Percentiles rank a stretch among this genome's conserved stretches.
Evolutionary conservation across 2,888 invertebrate species (phyloP).

Genomic region (Crepidodera aurea): DNA sequence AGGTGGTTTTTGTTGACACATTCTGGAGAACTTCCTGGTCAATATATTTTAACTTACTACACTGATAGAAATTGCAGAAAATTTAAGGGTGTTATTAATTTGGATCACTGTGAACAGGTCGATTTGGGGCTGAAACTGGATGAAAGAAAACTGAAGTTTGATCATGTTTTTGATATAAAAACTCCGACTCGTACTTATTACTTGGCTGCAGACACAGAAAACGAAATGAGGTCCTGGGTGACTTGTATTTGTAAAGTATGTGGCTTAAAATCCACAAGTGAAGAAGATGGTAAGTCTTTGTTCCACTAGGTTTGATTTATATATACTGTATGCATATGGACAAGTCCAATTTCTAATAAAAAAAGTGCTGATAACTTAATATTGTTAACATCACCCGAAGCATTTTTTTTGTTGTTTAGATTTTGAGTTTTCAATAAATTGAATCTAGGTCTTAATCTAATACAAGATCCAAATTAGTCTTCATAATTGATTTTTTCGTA

Average conservation of each 20-base stretch:
- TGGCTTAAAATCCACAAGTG: constrained; percentile 75
- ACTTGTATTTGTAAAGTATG: constrained; percentile 93
- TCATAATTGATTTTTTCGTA: too few relatives aligned
- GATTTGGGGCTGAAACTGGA: constrained; percentile 88
- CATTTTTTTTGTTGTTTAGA: too few relatives aligned
- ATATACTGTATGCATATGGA: too few relatives aligned
- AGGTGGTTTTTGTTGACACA: constrained; percentile 94
- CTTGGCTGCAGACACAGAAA: constrained; percentile 89
- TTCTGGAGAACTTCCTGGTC: constrained; percentile 90
- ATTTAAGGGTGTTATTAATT: constrained; percentile 88
- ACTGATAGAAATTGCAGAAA: constrained; percentile 86
- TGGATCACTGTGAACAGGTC: constrained; percentile 96
- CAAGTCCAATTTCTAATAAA: too few relatives aligned
- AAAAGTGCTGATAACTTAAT: too few relatives aligned
- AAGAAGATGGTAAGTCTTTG: constrained; percentile 55
- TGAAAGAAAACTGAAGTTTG: constrained; percentile 80
- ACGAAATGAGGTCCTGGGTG: constrained; percentile 96
- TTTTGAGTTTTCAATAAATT: too few relatives aligned
- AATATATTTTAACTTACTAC: constrained; percentile 93
- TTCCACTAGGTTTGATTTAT: too few relatives aligned
- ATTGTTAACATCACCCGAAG: too few relatives aligned
- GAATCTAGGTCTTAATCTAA: too few relatives aligned
- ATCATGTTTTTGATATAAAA: constrained; percentile 88
- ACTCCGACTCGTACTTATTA: constrained; percentile 91
- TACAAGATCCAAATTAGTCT: too few relatives aligned